phyloP scores from a whole-genome alignment of 2,113 vertebrate species.

The Colius striatus region DNA sequence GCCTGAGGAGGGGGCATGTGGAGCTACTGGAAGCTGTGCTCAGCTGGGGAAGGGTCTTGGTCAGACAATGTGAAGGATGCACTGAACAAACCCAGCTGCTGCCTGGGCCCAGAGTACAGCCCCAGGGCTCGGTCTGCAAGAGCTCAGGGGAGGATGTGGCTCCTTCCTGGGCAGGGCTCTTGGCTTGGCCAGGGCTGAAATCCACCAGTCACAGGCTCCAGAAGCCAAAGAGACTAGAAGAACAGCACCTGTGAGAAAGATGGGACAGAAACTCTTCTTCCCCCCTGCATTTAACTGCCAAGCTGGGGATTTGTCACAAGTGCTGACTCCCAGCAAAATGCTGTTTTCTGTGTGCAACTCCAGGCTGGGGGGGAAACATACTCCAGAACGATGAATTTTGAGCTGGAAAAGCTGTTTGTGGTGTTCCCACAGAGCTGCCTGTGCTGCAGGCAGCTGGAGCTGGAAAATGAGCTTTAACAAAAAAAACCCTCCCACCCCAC shows the following conservation, averaged over 20 bases:
- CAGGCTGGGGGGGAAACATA: not conserved
- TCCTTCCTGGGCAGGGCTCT: no score
- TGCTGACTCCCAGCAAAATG: not conserved
- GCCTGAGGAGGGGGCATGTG: not conserved
- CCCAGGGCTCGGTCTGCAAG: no score
- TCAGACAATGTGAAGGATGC: fast-evolving
- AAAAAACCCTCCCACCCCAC: no score
- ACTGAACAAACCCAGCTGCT: no score
- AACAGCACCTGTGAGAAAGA: not conserved
- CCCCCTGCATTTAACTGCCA: not conserved
- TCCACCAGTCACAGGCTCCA: no score
- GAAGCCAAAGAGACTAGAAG: not conserved
- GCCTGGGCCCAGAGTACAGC: no score
- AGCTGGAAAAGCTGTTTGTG: not conserved
- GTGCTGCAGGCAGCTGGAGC: no score
- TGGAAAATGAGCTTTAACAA: not conserved
- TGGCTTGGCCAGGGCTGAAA: no score
- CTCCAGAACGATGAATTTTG: not conserved
- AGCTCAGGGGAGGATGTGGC: no score
- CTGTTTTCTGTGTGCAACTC: not conserved
- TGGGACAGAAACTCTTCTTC: not conserved
- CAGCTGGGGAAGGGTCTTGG: not conserved
- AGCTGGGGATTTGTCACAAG: not conserved
- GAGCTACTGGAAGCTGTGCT: not conserved
- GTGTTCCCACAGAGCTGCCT: not conserved